Base-by-base conservation (phyloP, 2,888 invertebrate species). In the Dinocampus coccinellae region DNA sequence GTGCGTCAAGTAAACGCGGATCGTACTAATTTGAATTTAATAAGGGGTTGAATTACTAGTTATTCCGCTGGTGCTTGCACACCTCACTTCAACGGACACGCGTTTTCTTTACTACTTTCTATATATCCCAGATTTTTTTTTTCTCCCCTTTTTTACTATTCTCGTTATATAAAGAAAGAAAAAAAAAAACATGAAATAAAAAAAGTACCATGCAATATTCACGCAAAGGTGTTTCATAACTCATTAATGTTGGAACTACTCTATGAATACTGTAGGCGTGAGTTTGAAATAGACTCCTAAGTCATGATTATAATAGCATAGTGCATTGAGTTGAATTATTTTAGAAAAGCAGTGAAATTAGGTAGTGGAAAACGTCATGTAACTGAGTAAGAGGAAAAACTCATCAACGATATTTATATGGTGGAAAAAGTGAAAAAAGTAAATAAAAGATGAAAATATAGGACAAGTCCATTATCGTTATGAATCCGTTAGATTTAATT, bases 31-130 rank as follows among this genome's bases (percentile, higher is more conserved):
- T 69, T 71, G 72, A 73, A 75, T 83, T 84, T 83, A 83, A 84
- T 83, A 82, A 81, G 78, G 78, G 81, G 81, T 83, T 83, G 77
- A 81, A 83, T 84, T 76, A 76, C 78, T 72, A 77, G 75, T 78
- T 76, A 78, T 76, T 76, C 69, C 63, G 60, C 16, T 39, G 58
- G 64, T 63, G 66, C 65, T 73, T 67, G 47, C 70, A 69, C 74
- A 72, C 68, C 61, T 55, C 42, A 34, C 69, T 68, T 60, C 47
- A 60, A 34, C 55, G 47, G 60, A 34, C 68, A 52, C 68, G 60
- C 60, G 64, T 74, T 72, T 69, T 42, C 55, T 62, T 22, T 39
- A 42, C 36, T 34, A 53, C 58, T 20, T 47, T 13, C 42, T 11
- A 29, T 10, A 20, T 65, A 65, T 65, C 24, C 53, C 6, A n/a